These are phyloP conservation scores for Gypaetus barbatus DNA, from an alignment of 2,797 vertebrate species.

Conservation along the genomic window DNA sequence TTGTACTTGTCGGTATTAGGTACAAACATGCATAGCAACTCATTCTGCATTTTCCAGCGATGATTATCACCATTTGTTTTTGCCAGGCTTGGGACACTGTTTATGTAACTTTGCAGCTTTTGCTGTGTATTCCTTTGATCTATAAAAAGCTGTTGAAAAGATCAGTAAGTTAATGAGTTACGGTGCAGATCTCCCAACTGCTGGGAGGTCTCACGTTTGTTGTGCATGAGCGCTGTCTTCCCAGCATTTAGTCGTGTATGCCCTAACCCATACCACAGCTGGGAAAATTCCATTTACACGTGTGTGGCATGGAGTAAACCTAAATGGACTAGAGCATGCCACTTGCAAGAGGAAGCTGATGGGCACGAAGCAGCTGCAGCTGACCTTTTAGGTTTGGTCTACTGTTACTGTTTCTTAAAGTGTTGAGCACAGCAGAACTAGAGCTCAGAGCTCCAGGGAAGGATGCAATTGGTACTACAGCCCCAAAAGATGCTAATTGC, in stretches of 20 bases:
- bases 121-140: neutral
- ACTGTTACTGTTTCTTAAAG: rapidly evolving
- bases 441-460: neutral
- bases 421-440: neutral
- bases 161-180: neutral
- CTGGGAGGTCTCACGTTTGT: neutral
- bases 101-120: neutral
- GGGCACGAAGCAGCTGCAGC: neutral
- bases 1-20: conserved; percentile 47
- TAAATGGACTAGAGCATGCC: neutral
- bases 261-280: neutral
- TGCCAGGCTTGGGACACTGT: neutral
- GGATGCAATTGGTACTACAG: neutral
- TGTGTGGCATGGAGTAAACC: neutral
- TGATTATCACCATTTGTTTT: neutral
- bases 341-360: neutral
- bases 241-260: rapidly evolving
- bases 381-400: neutral
- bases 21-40: neutral
- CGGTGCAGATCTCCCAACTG: rapidly evolving
- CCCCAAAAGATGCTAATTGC: rapidly evolving
- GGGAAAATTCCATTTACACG: neutral
- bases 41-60: neutral
- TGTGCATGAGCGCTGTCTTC: rapidly evolving
- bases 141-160: neutral